Conservation (phyloP, 2,888 invertebrate genomes). For the Stramonita haemastoma region DNA sequence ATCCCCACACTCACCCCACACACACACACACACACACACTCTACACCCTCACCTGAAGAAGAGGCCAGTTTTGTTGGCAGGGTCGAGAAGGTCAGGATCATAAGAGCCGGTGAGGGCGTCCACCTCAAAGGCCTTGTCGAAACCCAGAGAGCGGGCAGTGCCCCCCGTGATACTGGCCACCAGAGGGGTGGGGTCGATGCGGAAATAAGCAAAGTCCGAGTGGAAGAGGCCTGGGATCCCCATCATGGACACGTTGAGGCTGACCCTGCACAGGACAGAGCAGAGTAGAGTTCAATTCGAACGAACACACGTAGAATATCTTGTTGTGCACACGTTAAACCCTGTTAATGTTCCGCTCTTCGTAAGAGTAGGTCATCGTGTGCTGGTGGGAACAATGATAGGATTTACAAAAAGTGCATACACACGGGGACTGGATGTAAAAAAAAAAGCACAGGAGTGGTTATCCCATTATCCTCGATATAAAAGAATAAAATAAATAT, state of each 20-base stretch:
- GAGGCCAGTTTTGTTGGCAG: slow-evolving; percentile 47
- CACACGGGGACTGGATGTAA: no score
- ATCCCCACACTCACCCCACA: not conserved
- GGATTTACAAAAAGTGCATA: no score
- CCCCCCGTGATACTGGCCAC: slow-evolving; percentile 56
- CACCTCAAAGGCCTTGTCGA: slow-evolving; percentile 50
- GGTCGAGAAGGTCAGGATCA: slow-evolving; percentile 55
- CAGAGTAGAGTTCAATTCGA: not conserved
- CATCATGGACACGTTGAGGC: slow-evolving; percentile 61
- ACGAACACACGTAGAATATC: no score
- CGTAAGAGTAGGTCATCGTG: no score
- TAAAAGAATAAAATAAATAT: no score
- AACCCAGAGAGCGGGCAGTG: slow-evolving; percentile 55
- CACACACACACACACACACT: not conserved
- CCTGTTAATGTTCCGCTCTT: no score
- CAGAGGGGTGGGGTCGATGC: slow-evolving; percentile 54
- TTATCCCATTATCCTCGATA: no score
- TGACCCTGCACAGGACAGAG: slow-evolving; percentile 44
- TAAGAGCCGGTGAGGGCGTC: slow-evolving; percentile 55
- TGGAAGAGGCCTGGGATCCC: slow-evolving; percentile 59
- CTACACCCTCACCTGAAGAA: slow-evolving; percentile 48
- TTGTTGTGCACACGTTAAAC: no score
- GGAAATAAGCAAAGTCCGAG: slow-evolving; percentile 57
- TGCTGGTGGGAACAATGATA: no score
- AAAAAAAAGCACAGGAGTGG: no score